Percentiles rank a stretch among this genome's conserved stretches.
These are phyloP conservation scores for Lepisosteus oculatus DNA, from an alignment of 2,113 vertebrate species.

Conservation along the genomic window DNA sequence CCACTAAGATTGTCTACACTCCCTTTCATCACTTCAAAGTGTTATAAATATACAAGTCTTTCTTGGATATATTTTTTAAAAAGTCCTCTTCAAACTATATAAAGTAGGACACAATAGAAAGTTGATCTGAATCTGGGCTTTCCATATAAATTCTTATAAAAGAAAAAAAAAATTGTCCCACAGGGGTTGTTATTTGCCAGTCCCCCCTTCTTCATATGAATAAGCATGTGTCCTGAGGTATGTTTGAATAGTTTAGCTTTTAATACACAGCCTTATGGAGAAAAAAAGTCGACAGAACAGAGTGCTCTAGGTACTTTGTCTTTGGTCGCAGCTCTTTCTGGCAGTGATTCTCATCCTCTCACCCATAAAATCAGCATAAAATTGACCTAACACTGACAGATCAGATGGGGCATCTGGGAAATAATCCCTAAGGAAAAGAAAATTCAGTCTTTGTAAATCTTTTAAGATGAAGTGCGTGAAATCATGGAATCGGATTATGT, in stretches of 20 bases:
- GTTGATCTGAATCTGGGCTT: conserved; percentile 39
- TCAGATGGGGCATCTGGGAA: conserved; percentile 47
- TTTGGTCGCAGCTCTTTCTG: conserved; percentile 17
- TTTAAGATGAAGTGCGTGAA: conserved; percentile 63
- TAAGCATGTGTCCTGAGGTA: conserved; percentile 42
- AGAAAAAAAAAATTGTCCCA: conserved; percentile 19
- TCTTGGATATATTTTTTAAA: neutral
- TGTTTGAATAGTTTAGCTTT: conserved; percentile 31
- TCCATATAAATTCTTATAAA: conserved; percentile 25
- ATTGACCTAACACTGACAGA: conserved; percentile 65
- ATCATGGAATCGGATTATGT: conserved; percentile 67
- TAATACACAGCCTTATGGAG: conserved; percentile 8
- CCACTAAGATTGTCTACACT: neutral
- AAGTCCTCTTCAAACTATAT: neutral
- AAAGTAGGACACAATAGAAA: conserved; percentile 3
- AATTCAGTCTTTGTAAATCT: conserved; percentile 52
- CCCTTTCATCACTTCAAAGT: neutral
- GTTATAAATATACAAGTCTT: neutral
- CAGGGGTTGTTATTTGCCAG: conserved; percentile 33
- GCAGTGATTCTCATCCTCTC: conserved; percentile 65
- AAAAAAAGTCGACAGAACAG: neutral
- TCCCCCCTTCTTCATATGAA: conserved; percentile 29
- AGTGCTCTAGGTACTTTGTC: conserved; percentile 17
- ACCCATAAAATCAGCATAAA: conserved; percentile 79
- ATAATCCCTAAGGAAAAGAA: conserved; percentile 48